Percentiles rank a stretch among this genome's conserved stretches.
Evolutionary conservation across 2,797 vertebrate genomes (phyloP).

Genomic region (Lacerta bilineata): DNA sequence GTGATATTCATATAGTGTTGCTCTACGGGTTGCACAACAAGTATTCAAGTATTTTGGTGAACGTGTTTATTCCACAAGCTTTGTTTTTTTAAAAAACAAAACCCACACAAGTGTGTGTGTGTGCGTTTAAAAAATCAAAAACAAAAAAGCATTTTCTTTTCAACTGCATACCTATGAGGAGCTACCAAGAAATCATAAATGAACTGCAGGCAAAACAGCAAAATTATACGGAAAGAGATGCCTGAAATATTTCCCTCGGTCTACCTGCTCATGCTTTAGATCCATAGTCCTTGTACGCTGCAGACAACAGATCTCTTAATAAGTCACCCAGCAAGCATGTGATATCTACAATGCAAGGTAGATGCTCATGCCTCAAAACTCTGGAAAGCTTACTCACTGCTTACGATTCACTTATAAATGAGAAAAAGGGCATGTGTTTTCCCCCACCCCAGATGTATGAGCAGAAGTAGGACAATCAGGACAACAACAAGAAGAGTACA

Average conservation of each 20-base stretch:
- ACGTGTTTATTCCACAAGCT: conserved; percentile 18
- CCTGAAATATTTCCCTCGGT: conserved; percentile 4
- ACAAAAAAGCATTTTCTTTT: neutral
- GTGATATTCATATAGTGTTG: neutral
- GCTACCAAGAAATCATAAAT: conserved; percentile 25
- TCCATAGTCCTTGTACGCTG: neutral
- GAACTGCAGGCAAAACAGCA: conserved; percentile 27
- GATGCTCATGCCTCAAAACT: conserved; percentile 8
- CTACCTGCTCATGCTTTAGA: neutral
- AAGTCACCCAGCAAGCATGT: conserved; percentile 13
- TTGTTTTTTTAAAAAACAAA: neutral
- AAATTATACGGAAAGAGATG: neutral
- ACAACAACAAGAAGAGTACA: conserved; percentile 13
- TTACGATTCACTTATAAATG: conserved; percentile 1
- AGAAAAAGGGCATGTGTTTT: neutral
- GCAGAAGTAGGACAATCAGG: neutral
- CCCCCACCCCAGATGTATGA: neutral
- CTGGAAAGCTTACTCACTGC: neutral
- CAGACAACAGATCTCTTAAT: neutral
- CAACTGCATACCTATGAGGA: conserved; percentile 4
- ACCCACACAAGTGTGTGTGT: neutral
- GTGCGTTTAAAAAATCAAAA: neutral
- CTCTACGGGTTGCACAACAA: neutral
- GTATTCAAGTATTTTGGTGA: conserved; percentile 7
- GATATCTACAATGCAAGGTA: neutral